These are phyloP conservation scores for Mormoops blainvillei DNA, from an alignment of 2,113 vertebrate species.

Conservation along the genomic window DNA sequence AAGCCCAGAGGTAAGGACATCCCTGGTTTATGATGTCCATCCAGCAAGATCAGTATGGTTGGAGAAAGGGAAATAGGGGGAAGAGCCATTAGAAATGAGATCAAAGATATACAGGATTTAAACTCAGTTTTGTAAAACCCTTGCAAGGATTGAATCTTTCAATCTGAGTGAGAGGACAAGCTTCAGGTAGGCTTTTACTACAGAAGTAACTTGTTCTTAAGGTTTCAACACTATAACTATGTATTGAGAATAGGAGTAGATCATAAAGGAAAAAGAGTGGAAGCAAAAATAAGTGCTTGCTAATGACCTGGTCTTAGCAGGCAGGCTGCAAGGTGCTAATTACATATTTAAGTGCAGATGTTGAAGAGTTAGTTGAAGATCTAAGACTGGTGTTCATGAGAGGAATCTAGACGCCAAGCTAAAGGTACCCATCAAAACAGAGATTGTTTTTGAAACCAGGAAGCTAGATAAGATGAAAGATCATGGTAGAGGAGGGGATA, in stretches of 20 bases:
- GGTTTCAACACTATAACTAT: not conserved
- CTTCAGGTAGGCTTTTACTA: not conserved
- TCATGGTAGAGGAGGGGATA: not conserved
- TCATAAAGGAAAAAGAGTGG: not conserved
- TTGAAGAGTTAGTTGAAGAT: not conserved
- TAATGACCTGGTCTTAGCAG: no score
- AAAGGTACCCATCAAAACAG: not conserved
- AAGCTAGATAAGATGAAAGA: not conserved
- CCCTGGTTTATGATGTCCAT: not conserved
- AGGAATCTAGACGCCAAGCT: not conserved
- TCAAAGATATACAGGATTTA: not conserved
- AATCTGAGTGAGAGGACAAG: not conserved
- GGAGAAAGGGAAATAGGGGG: not conserved
- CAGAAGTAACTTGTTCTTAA: not conserved
- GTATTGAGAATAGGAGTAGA: not conserved
- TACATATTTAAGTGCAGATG: not conserved
- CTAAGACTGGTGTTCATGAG: not conserved
- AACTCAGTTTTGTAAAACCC: not conserved
- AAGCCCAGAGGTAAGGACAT: not conserved
- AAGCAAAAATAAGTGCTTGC: no score
- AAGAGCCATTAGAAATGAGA: not conserved
- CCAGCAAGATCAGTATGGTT: not conserved
- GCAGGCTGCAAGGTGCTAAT: not conserved
- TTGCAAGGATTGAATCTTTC: not conserved
- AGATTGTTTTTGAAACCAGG: not conserved